Conservation (phyloP, 1,140 invertebrate genomes). For the Halyomorpha halys region DNA sequence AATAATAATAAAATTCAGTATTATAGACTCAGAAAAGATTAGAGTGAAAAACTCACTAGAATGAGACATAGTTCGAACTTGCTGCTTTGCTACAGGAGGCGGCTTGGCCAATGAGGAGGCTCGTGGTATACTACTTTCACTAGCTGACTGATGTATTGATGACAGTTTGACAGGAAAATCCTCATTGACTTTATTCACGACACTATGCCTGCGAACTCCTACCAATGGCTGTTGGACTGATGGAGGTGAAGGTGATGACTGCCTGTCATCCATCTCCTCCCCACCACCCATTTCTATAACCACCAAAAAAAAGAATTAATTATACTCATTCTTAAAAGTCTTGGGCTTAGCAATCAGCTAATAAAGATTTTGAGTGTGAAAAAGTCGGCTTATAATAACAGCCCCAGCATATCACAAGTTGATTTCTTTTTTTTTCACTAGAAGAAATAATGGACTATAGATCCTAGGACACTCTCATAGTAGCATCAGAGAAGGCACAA, state of each 20-base stretch:
- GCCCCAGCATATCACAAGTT: too few species aligned
- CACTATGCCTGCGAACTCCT: not conserved
- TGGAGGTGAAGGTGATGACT: not conserved
- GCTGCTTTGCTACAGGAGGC: not conserved
- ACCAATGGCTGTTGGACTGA: not conserved
- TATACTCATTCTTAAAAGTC: too few species aligned
- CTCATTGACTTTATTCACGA: not conserved
- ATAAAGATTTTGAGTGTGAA: too few species aligned
- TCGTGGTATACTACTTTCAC: slow-evolving; percentile 38
- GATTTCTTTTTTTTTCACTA: too few species aligned
- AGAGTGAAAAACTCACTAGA: slow-evolving; percentile 11
- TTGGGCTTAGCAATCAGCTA: too few species aligned
- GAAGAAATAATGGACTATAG: too few species aligned
- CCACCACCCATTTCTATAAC: not conserved
- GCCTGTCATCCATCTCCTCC: not conserved
- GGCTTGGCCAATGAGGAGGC: slow-evolving; percentile 1
- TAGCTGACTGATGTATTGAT: slow-evolving; percentile 46
- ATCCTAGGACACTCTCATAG: too few species aligned
- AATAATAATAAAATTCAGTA: too few species aligned
- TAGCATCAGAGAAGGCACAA: too few species aligned
- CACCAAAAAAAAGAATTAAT: too few species aligned
- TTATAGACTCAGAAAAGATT: too few species aligned
- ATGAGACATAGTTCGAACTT: slow-evolving; percentile 9
- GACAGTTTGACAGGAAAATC: slow-evolving; percentile 13
- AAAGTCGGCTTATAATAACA: too few species aligned